A percentile compares a stretch with the other conserved stretches of the same genome.
These are phyloP conservation scores for Pseudeuparius sepicola DNA, from an alignment of 2,888 invertebrate species.

Conservation along the genomic window DNA sequence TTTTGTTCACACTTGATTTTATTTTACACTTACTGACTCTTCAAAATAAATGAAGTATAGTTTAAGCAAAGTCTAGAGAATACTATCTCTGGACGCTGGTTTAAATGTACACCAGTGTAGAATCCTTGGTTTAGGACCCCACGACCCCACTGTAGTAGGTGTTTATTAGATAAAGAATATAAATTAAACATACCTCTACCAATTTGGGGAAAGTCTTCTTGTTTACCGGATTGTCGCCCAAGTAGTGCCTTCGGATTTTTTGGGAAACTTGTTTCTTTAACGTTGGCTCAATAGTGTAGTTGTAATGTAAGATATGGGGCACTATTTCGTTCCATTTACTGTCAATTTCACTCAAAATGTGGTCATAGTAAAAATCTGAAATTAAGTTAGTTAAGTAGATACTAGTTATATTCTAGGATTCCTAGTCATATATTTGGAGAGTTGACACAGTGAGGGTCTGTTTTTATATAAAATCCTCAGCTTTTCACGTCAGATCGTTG, in stretches of 20 bases:
- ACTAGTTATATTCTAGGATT: conserved; percentile 3
- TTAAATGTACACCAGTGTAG: too few species aligned
- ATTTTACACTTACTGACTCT: too few species aligned
- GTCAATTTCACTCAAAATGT: conserved; percentile 31
- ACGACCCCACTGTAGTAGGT: too few species aligned
- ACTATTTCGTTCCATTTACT: conserved; percentile 33
- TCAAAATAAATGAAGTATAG: too few species aligned
- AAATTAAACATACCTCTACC: conserved; percentile 21
- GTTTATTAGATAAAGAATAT: too few species aligned
- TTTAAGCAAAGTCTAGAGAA: too few species aligned
- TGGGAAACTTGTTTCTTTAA: conserved; percentile 26
- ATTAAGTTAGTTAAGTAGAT: conserved; percentile 11
- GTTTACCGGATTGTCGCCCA: conserved; percentile 29
- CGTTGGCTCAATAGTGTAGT: conserved; percentile 30
- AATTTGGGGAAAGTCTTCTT: conserved; percentile 26
- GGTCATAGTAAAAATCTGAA: conserved; percentile 33
- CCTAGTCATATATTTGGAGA: conserved; percentile 2
- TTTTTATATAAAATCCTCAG: background rate
- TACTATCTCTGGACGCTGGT: too few species aligned
- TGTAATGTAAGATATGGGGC: conserved; percentile 37
- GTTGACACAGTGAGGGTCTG: conserved; percentile 1
- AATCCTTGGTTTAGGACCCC: conserved; percentile 1
- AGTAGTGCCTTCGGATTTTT: conserved; percentile 34
- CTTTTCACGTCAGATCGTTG: too few species aligned
- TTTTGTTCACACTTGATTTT: too few species aligned